Base-by-base conservation (phyloP, 2,797 vertebrate species). In the Rhinatrema bivittatum region DNA sequence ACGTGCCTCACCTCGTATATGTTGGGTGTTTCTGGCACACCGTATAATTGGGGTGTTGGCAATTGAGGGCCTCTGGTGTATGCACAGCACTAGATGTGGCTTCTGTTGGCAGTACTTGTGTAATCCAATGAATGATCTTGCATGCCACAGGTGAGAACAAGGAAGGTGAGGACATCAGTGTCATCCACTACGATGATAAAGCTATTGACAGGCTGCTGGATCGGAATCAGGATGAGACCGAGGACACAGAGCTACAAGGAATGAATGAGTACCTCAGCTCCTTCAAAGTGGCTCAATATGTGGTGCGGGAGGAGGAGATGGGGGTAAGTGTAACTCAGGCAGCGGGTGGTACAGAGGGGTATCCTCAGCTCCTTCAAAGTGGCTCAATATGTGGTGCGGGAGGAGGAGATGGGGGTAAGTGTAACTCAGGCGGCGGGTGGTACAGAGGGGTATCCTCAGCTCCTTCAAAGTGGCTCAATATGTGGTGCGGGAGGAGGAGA, bases 231-330 rank as follows among this genome's bases (percentile, higher is more conserved):
- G 91, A 92, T 42, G 93, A 90, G 62, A 95, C 89, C 0, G 94
- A 97, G 9, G 95, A 99, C 65, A 94, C 93, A 1, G 95, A 98
- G 69, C 71, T 98, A 30, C 95, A 98, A 78, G 97, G 91, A 80
- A 98, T 98, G 96, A 98, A 98, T 32, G 95, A 99, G 34, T 99
- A 99, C 75, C 85, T 99, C 63, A 99, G 96, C 65, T 99, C 96
- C 14, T 99, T 99, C 64, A 99, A 99, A 62, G 95, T 99, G 65
- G 96, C 96, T 16, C 95, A 98, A 60, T 99, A 99, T 39, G 94
- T 99, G 53, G 96, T 99, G 16, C 92, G 95, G 54, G 96, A 99
- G 44, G 96, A 99, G 61, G 96, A 98, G 1, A 96, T 98, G 65
- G 93, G 88, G 85, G 94, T 93, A 72, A 91, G 93, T 73, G 39